A percentile compares a stretch with the other conserved stretches of the same genome.
Conservation (phyloP, 2,113 vertebrate species). For the Chlorodrepanis virens region DNA sequence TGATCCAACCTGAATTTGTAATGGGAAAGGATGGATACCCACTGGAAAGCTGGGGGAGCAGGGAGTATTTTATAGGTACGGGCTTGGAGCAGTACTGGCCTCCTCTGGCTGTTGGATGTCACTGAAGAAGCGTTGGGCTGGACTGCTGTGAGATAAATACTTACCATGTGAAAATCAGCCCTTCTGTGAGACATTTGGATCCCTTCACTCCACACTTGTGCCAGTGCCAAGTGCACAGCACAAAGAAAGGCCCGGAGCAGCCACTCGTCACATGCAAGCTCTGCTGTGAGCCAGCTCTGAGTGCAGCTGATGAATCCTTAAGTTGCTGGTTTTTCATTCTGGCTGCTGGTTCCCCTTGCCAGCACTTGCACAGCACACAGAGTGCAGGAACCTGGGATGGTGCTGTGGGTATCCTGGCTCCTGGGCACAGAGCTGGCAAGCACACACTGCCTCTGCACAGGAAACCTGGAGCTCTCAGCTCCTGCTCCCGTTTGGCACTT, state of each 20-base stretch:
- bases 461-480: neutral
- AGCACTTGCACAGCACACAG: neutral
- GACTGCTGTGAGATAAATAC: neutral
- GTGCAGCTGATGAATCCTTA: neutral
- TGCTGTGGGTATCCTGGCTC: rapidly evolving
- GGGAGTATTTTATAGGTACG: rapidly evolving
- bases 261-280: neutral
- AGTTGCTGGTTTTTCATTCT: neutral
- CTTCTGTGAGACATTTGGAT: neutral
- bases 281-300: neutral
- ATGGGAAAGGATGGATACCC: neutral
- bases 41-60: neutral
- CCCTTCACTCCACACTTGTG: neutral
- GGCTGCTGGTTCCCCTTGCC: neutral
- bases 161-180: neutral
- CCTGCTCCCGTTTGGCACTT: neutral
- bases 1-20: neutral
- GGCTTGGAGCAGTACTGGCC: neutral
- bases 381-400: neutral
- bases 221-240: neutral
- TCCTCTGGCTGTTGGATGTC: neutral
- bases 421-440: neutral
- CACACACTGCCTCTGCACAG: neutral
- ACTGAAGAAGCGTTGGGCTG: neutral
- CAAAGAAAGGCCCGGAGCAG: neutral